A percentile compares a stretch with the other conserved stretches of the same genome.
Evolutionary conservation across 2,797 vertebrate genomes (phyloP).

Genomic region (Geotrypetes seraphini): DNA sequence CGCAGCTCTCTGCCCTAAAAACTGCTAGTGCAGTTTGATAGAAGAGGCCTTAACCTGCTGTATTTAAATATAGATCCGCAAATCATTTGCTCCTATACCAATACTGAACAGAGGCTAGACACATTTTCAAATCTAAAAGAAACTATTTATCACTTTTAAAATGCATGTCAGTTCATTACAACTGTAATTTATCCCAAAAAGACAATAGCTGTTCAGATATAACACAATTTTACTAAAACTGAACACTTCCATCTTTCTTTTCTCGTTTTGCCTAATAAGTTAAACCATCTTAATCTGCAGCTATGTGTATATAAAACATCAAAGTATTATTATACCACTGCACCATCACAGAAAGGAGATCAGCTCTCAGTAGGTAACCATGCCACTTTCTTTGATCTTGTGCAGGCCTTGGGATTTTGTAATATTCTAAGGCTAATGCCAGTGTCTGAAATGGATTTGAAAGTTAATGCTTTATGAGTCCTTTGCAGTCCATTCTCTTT

Average conservation of each 20-base stretch:
- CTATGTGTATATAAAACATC: conserved; percentile 29
- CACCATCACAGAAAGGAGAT: conserved; percentile 18
- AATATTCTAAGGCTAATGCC: conserved; percentile 12
- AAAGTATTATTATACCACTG: conserved; percentile 22
- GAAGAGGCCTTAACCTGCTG: too few relatives aligned
- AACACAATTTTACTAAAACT: background rate
- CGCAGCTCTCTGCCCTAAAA: too few relatives aligned
- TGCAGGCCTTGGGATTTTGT: conserved; percentile 25
- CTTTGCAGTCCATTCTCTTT: conserved; percentile 21
- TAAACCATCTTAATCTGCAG: conserved; percentile 26
- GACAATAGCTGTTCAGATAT: background rate
- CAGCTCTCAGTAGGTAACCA: conserved; percentile 28
- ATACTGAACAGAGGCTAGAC: too few relatives aligned
- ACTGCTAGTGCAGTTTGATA: too few relatives aligned
- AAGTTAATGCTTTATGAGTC: conserved; percentile 31
- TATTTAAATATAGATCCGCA: too few relatives aligned
- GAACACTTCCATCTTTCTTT: conserved; percentile 15
- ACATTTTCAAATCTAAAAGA: too few relatives aligned
- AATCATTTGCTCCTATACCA: too few relatives aligned
- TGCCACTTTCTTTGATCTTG: conserved; percentile 32
- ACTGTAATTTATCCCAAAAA: conserved; percentile 12
- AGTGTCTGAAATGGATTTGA: conserved; percentile 23
- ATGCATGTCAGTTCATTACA: too few relatives aligned
- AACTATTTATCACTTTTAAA: too few relatives aligned
- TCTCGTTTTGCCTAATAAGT: conserved; percentile 25